Base-by-base conservation (phyloP, 2,888 invertebrate genomes). In the Drosophila kanekoi region DNA sequence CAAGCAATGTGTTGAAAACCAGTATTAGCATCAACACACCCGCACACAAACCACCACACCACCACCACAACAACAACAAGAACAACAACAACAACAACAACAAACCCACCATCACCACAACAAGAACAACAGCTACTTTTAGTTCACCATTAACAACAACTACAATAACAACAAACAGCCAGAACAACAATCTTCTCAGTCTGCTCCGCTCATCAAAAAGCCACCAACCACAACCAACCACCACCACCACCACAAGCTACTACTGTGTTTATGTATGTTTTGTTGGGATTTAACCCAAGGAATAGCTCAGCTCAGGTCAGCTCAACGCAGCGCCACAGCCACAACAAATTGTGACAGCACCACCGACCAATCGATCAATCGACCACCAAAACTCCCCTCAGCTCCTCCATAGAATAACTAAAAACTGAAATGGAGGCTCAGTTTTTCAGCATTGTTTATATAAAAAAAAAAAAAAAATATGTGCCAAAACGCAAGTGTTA, bases 161-260 rank as follows among this genome's bases (percentile, higher is more conserved):
- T 59, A 54, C 47, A 37, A 44, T 44, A 41, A 51, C 54, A 45
- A 54, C 41, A 20, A 48, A 49, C 70, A 63, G 40, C 52, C 38
- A 66, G 49, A 49, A 53, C 65, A 54, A 53, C 65, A 79, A 63
- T 77, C 81, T 78, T 66, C 77, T 77, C 68, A 78, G 77, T 78
- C 68, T 72, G 80, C 80, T 80, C 80, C 72, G 78, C 69, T 77
- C 77, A 79, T 77, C 77, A 69, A 69, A 72, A 75, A 63, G 35
- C 28, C 48, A 78, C 38, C 58, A 69, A 48, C 60, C 58, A 72
- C 47, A 48, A 65, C 20, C 20, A 56, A 38, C 59, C 18, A 18
- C 18, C 23, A 63, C 51, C 33, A 51, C 35, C 49, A 43, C 32
- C 20, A 49, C 44, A 33, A 40, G 51, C 59, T 40, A 44, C 60